Evolutionary conservation across 2,113 vertebrate species (phyloP).

Genomic region (Dasyprocta punctata): DNA sequence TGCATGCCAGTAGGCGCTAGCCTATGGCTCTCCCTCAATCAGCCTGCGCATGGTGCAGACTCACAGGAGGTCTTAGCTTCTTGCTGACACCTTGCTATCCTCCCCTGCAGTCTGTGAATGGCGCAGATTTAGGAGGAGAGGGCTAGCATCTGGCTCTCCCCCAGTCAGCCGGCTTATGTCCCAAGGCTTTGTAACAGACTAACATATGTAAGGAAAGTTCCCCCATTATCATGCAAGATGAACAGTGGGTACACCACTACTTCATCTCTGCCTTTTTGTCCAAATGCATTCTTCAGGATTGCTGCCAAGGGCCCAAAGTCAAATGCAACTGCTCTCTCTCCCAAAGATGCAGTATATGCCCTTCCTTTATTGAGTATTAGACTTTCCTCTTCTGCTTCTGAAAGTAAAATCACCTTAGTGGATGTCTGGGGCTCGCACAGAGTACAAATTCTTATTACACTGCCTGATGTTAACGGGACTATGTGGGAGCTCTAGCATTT

Average conservation of each 20-base stretch:
- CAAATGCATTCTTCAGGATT: slow-evolving; percentile 77
- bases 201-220: slow-evolving; percentile 94
- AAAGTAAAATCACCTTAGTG: slow-evolving; percentile 89
- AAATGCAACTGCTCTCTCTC: slow-evolving; percentile 95
- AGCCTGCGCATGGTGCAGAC: too few relatives aligned
- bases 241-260: slow-evolving; percentile 93
- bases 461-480: slow-evolving; percentile 95
- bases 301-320: slow-evolving; percentile 91
- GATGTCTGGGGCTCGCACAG: slow-evolving; percentile 92
- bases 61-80: too few relatives aligned
- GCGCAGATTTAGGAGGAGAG: too few relatives aligned
- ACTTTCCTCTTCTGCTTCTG: slow-evolving; percentile 93
- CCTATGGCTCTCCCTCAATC: too few relatives aligned
- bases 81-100: too few relatives aligned
- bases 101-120: too few relatives aligned
- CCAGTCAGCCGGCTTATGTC: too few relatives aligned
- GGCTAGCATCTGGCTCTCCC: too few relatives aligned
- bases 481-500: slow-evolving; percentile 92
- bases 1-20: too few relatives aligned
- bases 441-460: slow-evolving; percentile 93
- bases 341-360: slow-evolving; percentile 94
- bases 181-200: slow-evolving; percentile 86
- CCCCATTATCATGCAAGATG: slow-evolving; percentile 96
- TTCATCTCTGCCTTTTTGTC: slow-evolving; percentile 85
- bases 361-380: slow-evolving; percentile 88